These are phyloP conservation scores for Lithophane ornitopus DNA, from an alignment of 2,888 invertebrate genomes.

Conservation along the genomic window DNA sequence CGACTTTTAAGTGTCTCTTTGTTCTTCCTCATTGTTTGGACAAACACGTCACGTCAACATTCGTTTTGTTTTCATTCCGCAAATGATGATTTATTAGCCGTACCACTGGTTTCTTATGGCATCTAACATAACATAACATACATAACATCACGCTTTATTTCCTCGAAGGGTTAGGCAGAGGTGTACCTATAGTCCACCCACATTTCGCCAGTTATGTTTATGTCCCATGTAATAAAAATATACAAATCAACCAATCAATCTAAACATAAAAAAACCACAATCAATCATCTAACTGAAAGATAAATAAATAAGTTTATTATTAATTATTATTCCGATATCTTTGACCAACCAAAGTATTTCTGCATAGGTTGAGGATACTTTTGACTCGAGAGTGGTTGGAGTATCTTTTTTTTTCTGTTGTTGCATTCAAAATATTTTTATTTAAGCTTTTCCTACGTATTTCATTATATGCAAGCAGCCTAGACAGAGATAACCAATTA, in stretches of 20 bases:
- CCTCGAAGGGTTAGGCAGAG: too few relatives aligned
- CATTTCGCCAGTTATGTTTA: too few relatives aligned
- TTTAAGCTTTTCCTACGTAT: not conserved
- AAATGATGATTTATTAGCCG: conserved; percentile 25
- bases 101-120: not conserved
- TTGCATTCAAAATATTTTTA: not conserved
- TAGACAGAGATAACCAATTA: not conserved
- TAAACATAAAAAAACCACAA: too few relatives aligned
- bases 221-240: too few relatives aligned
- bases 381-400: not conserved
- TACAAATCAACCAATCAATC: too few relatives aligned
- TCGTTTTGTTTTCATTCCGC: not conserved
- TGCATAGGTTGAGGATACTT: not conserved
- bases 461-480: too few relatives aligned
- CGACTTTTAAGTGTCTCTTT: not conserved
- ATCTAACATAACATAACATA: too few relatives aligned
- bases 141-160: too few relatives aligned
- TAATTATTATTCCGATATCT: not conserved
- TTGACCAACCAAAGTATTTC: not conserved
- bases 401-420: not conserved
- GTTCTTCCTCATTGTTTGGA: conserved; percentile 1
- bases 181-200: too few relatives aligned
- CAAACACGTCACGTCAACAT: conserved; percentile 29
- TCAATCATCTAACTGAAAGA: not conserved
- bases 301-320: conserved; percentile 2